Base-by-base conservation (phyloP, 37 sponge, comb jelly and placozoan genomes). In the Ianthella basta region DNA sequence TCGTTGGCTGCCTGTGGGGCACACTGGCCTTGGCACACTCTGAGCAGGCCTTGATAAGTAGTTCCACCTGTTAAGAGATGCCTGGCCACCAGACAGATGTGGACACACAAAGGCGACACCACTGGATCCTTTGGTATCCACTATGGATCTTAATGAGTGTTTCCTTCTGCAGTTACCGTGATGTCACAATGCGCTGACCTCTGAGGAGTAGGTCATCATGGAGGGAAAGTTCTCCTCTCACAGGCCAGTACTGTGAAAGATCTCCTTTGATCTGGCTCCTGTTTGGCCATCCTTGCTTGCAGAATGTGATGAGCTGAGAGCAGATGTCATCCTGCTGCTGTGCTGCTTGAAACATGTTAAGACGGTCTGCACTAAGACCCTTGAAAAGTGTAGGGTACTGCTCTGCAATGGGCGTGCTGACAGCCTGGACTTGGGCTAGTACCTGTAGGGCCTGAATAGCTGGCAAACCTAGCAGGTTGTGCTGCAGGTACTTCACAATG, bases 61-160 rank as follows among this genome's bases (percentile, higher is more conserved):
- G 60, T 14, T 80, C 81, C 61, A 80, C 25, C 37, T 80, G 60
- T 15, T 14, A 1, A 3, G 60, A 25, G 27, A 56, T 14, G 10
- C 81, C 81, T 80, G 81, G 81, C 81, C 81, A 80, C 81, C 81
- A 80, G 1, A 80, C 81, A 15, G 81, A 80, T 57, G 81, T 38
- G 0, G 19, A 8, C 0, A 80, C 55, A 14, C 33, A 12, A 4
- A 80, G 61, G 61, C 60, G 81, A 56, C 81, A 80, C 55, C 35
- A 2, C 25, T 80, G 61, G 13, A 80, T 80, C 8, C 60, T 60
- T 56, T 80, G 59, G 38, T 80, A n/a, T n/a, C n/a, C n/a, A n/a
- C n/a, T n/a, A n/a, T n/a, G n/a, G n/a, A n/a, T n/a, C n/a, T n/a
- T n/a, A n/a, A n/a, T n/a, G n/a, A n/a, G n/a, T n/a, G n/a, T n/a